phyloP scores from a whole-genome alignment of 2,113 vertebrate genomes.

The Carlito syrichta region DNA sequence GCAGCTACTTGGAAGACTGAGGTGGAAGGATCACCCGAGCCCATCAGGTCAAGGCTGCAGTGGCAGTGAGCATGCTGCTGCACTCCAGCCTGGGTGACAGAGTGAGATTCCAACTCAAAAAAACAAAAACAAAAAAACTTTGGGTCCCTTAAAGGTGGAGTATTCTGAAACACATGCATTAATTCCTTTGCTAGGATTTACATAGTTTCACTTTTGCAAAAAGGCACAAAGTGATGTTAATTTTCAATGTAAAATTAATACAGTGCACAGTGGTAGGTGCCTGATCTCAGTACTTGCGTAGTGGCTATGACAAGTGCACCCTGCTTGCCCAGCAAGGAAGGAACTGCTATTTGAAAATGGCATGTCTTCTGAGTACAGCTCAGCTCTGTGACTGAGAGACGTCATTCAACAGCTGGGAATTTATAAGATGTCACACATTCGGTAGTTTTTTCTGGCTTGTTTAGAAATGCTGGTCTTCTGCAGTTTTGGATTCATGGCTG shows the following conservation, averaged over 20 bases:
- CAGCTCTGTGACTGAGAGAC: background rate
- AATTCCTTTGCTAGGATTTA: background rate
- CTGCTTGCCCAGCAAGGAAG: background rate
- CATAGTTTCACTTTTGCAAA: background rate
- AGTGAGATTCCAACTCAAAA: too few species aligned
- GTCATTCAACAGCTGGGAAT: background rate
- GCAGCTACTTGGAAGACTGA: too few species aligned
- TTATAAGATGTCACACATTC: background rate
- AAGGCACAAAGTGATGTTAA: background rate
- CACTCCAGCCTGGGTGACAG: too few species aligned
- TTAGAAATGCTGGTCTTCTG: background rate
- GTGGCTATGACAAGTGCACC: rapidly evolving
- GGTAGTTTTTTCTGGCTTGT: background rate
- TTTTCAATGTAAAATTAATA: background rate
- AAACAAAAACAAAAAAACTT: too few species aligned
- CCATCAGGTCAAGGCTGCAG: too few species aligned
- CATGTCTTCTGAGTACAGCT: background rate
- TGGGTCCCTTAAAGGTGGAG: background rate
- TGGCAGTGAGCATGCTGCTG: too few species aligned
- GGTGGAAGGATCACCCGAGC: too few species aligned
- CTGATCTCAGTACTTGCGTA: rapidly evolving
- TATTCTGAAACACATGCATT: background rate
- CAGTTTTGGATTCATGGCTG: background rate
- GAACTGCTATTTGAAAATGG: background rate
- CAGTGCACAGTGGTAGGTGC: rapidly evolving